phyloP scores from a whole-genome alignment of 2,888 invertebrate species.

The Tholera decimalis region DNA sequence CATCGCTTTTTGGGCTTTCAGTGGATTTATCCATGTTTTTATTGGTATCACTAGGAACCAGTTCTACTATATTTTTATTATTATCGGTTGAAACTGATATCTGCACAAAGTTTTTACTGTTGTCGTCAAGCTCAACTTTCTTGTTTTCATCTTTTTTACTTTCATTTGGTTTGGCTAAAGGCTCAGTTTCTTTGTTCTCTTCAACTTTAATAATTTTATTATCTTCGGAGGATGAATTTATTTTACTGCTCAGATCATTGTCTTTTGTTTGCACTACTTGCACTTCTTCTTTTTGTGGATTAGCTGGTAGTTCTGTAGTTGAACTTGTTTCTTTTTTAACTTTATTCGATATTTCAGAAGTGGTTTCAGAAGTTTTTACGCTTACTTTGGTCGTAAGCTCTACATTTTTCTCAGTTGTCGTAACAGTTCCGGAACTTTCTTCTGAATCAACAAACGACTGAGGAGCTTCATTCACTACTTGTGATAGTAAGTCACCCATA shows the following conservation, averaged over 20 bases:
- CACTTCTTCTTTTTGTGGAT: slow-evolving; percentile 1
- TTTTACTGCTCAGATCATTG: slow-evolving; percentile 20
- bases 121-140: slow-evolving; percentile 51
- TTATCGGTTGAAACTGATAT: slow-evolving; percentile 63
- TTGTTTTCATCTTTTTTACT: slow-evolving; percentile 39
- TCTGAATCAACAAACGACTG: slow-evolving; percentile 71
- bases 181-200: slow-evolving; percentile 44
- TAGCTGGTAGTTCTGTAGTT: slow-evolving; percentile 49
- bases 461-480: slow-evolving; percentile 82
- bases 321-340: slow-evolving; percentile 53
- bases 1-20: slow-evolving; percentile 33
- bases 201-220: slow-evolving; percentile 34
- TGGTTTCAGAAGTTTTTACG: slow-evolving; percentile 42
- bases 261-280: slow-evolving; percentile 1
- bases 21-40: slow-evolving; percentile 19
- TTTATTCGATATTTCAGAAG: slow-evolving; percentile 51
- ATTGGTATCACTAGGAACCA: slow-evolving; percentile 30
- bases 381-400: slow-evolving; percentile 64
- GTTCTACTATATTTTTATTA: slow-evolving; percentile 46
- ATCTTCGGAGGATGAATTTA: slow-evolving; percentile 31
- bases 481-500: slow-evolving; percentile 88
- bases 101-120: slow-evolving; percentile 64
- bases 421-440: slow-evolving; percentile 42
- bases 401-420: slow-evolving; percentile 66
- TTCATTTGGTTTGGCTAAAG: slow-evolving; percentile 5